These are phyloP conservation scores for Stenodera caucasica DNA, from an alignment of 2,888 invertebrate genomes.

Conservation along the genomic window DNA sequence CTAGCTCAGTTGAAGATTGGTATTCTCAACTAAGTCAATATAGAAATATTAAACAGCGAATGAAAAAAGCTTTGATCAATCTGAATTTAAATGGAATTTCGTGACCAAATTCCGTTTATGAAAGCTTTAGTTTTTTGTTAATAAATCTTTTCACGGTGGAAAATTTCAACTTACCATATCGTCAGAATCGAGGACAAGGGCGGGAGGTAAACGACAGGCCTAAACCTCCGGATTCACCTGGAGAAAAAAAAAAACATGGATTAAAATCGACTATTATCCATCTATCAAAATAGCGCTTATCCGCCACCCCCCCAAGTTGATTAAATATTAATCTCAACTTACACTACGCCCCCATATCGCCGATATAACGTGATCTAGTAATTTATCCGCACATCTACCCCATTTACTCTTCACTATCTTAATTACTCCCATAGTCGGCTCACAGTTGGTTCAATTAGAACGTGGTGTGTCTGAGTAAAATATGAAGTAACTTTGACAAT, in stretches of 20 bases:
- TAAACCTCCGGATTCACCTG: conserved; percentile 56
- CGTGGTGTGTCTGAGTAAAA: no score
- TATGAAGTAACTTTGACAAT: no score
- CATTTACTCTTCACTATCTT: conserved; percentile 23
- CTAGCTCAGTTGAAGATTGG: no score
- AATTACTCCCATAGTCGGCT: conserved; percentile 22
- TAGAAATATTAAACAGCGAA: no score
- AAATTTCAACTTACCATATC: conserved; percentile 67
- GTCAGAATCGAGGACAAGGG: conserved; percentile 69
- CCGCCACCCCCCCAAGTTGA: conserved; percentile 20
- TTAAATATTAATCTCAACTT: conserved; percentile 26
- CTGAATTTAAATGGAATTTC: no score
- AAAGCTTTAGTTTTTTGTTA: no score
- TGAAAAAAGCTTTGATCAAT: no score
- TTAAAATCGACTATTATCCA: no score
- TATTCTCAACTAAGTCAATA: no score
- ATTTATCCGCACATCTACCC: conserved; percentile 21
- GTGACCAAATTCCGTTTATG: no score
- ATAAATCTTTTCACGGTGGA: no score
- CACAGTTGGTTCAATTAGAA: conserved; percentile 21
- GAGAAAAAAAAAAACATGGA: conserved; percentile 10
- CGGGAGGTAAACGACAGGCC: conserved; percentile 56
- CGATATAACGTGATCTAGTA: conserved; percentile 22
- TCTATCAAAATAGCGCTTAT: conserved; percentile 30
- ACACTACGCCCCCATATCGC: conserved; percentile 18